Percentiles rank a stretch among this genome's conserved stretches.
phyloP scores from a whole-genome alignment of 2,113 vertebrate species.

The Etia nguti region DNA sequence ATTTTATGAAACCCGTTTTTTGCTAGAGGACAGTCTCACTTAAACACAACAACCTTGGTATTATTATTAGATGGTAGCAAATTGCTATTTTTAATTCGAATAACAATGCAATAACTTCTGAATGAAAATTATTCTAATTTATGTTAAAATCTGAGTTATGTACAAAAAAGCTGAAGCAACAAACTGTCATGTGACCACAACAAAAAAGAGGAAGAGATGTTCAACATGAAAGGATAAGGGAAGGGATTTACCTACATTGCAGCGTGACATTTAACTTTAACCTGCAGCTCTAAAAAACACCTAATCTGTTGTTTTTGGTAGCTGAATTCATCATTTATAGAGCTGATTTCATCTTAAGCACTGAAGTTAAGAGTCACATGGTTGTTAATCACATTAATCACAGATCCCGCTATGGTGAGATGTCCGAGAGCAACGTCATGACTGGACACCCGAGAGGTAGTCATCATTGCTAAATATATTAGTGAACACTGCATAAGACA shows the following conservation, averaged over 20 bases:
- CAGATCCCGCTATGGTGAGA: background rate
- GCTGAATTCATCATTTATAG: background rate
- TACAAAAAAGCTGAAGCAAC: background rate
- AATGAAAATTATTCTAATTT: background rate
- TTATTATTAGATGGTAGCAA: background rate
- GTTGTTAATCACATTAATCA: constrained; percentile 8
- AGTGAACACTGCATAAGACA: background rate
- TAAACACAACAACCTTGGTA: background rate
- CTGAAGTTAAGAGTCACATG: background rate
- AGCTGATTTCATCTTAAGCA: background rate
- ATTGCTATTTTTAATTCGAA: background rate
- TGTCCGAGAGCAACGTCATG: background rate
- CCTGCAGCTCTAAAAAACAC: background rate
- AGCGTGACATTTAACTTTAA: background rate
- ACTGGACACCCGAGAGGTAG: background rate
- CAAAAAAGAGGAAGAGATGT: background rate
- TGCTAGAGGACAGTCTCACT: background rate
- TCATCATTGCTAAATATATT: background rate
- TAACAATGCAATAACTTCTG: background rate
- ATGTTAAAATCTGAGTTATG: background rate
- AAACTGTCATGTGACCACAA: background rate
- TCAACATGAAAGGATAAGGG: background rate
- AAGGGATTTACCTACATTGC: background rate
- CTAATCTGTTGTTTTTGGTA: background rate
- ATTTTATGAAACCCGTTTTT: background rate